These are phyloP conservation scores for Urocyon cinereoargenteus DNA, from an alignment of 2,797 vertebrate genomes.

Conservation along the genomic window DNA sequence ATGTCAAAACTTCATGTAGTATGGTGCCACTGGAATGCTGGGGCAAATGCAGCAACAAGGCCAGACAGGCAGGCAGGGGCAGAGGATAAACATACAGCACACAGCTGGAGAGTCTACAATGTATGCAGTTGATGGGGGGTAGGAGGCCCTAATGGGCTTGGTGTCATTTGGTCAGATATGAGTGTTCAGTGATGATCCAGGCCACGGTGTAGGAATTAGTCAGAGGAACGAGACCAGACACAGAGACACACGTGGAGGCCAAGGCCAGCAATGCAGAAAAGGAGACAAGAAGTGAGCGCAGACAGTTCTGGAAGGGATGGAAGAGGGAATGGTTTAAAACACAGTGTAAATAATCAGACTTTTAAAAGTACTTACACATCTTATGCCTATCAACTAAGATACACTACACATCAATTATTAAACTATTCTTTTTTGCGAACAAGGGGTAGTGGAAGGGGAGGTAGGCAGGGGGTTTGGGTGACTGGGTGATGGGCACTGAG, in stretches of 20 bases:
- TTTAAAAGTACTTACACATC: neutral
- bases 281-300: constrained; percentile 5
- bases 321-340: constrained; percentile 4
- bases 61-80: neutral
- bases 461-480: too few species aligned
- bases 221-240: neutral
- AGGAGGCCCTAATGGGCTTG: neutral
- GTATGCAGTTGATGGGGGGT: neutral
- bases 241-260: neutral
- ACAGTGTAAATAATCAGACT: neutral
- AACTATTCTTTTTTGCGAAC: neutral
- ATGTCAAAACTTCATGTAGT: neutral
- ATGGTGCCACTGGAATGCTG: neutral
- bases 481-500: too few species aligned
- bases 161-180: neutral
- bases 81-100: neutral
- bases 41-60: neutral
- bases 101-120: neutral
- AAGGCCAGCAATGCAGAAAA: constrained; percentile 1
- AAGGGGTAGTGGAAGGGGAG: too few species aligned
- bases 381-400: neutral
- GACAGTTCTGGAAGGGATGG: neutral
- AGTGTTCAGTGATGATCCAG: neutral
- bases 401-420: neutral
- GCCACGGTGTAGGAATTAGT: neutral